Base-by-base conservation (phyloP, 2,888 invertebrate genomes). In the Luperina testacea region DNA sequence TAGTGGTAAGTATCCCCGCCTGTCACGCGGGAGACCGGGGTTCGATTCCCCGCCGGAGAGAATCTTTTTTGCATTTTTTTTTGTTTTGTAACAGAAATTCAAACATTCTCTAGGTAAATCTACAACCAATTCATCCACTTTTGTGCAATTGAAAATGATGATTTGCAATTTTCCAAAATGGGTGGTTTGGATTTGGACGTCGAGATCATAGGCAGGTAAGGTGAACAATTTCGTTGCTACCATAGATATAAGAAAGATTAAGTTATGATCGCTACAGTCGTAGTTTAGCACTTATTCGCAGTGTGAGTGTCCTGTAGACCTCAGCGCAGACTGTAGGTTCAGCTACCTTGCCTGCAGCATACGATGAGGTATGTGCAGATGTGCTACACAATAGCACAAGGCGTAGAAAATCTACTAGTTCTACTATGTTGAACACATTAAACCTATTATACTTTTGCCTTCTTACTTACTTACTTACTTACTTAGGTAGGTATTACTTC, bases 1-100 rank as follows among this genome's bases (percentile, higher is more conserved):
- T 97, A 97, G 97, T 97, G 97, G 97, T 97, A 86, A 97, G 97
- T 97, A 97, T 97, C 97, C 97, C 97, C 96, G 97, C 97, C 97
- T 97, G 96, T 97, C 97, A 97, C 97, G 96, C 97, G 97, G 96
- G 97, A 97, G 97, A 89, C 89, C 90, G 89, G 90, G 89, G 89
- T 90, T 89, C 89, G 89, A 90, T 89, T 89, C 89, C 90, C 89
- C 90, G 89, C 90, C 90, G 90, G 90, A 90, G 90, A 89, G 89
- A 80, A 57, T 63, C 81, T 83, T 87, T 87, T 85, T 86, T 88
- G 80, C 1, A 20, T 51, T 72, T 75, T 38, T 53, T n/a, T 8
- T 45, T 63, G 0, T 20, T 59, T 42, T 15, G 1, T 1, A 2
- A 17, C 3, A 20, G 0, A 20, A 15, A 32, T 27, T 32, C 3